phyloP scores from a whole-genome alignment of 2,113 vertebrate species.

The Bombycilla garrulus region DNA sequence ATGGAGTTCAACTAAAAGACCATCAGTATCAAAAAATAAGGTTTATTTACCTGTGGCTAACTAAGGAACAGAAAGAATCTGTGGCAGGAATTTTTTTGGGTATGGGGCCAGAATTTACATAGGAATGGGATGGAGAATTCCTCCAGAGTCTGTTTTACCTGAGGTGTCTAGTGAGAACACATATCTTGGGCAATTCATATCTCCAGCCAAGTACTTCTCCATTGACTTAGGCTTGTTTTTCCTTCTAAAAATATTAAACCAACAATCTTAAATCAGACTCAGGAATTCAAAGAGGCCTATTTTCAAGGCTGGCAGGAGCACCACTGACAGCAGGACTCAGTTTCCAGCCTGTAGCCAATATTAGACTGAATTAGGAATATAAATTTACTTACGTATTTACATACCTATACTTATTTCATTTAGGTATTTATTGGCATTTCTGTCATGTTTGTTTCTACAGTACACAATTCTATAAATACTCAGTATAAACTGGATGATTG shows the following conservation, averaged over 20 bases:
- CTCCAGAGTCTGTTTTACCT: not conserved
- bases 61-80: not conserved
- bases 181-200: not conserved
- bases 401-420: not conserved
- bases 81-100: not conserved
- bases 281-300: conserved; percentile 35
- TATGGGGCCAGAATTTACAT: not conserved
- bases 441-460: not conserved
- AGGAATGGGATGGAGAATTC: not conserved
- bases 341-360: not conserved
- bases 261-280: conserved; percentile 36
- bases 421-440: not conserved
- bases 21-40: not conserved
- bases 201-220: not conserved
- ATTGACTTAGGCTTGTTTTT: conserved; percentile 26
- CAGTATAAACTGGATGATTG: not conserved
- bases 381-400: not conserved
- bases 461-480: not conserved
- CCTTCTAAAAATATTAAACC: conserved; percentile 52
- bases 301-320: conserved; percentile 5
- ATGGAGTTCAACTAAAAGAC: not conserved
- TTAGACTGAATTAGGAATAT: not conserved
- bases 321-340: not conserved
- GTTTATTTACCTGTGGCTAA: not conserved
- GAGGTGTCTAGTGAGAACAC: not conserved